Base-by-base conservation (phyloP, 23 tunicate species). In the Styela clava region DNA sequence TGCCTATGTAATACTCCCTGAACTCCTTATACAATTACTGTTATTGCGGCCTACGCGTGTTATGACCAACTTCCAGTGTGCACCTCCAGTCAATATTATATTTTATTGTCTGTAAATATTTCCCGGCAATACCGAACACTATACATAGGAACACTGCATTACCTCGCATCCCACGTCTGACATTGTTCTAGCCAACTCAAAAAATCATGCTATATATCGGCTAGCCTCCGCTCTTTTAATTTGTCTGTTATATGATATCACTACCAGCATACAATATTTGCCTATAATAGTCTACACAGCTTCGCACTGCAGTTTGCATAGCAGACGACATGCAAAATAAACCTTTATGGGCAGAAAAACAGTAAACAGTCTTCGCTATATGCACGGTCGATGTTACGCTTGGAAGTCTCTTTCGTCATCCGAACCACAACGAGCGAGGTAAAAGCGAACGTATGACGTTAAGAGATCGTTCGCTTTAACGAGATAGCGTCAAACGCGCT, bases 41-140 rank as follows among this genome's bases (percentile, higher is more conserved):
- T n/a, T n/a, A n/a, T 44, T 44, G 56, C 56, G 7, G 56, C 56
- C 56, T 44, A 12, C 12, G 12, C 56, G 56, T 71, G 77, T 35
- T 3, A 32, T 71, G 77, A 71, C 35, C 37, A 27, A 71, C 77
- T 71, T 71, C 77, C 77, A 71, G 77, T 71, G 77, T 28, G 32
- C 77, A 71, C 77, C 16, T 5, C 5, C 71, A 44, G n/a, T n/a
- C n/a, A n/a, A n/a, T n/a, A n/a, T n/a, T n/a, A n/a, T n/a, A n/a
- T n/a, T n/a, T n/a, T n/a, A n/a, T n/a, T n/a, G n/a, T n/a, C n/a
- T n/a, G n/a, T n/a, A n/a, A n/a, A n/a, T n/a, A 44, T 12, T 44
- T 44, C 56, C 56, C 12, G 56, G 12, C 7, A 44, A 44, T 44
- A 44, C 12, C 56, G 7, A 7, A 44, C 56, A 44, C 12, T 44